These are phyloP conservation scores for Rosalia funebris DNA, from an alignment of 2,888 invertebrate genomes.

Conservation along the genomic window DNA sequence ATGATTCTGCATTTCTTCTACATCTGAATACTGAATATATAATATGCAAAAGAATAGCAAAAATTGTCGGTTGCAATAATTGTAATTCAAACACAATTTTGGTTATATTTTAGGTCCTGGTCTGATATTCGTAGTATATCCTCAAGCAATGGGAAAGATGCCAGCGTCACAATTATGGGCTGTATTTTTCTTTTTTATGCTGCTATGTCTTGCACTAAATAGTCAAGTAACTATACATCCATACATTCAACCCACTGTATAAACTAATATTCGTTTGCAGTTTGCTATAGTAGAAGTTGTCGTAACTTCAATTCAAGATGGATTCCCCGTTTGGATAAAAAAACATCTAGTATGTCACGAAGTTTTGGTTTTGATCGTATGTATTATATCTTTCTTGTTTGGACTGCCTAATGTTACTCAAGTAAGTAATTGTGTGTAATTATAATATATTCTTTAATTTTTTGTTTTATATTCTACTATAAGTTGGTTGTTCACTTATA, in stretches of 20 bases:
- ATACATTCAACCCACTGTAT: slow-evolving; percentile 1
- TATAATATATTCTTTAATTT: neutral
- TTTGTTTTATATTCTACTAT: too few species aligned
- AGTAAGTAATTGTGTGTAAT: slow-evolving; percentile 61
- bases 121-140: slow-evolving; percentile 89
- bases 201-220: slow-evolving; percentile 86
- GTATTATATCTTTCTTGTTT: slow-evolving; percentile 83
- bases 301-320: slow-evolving; percentile 92
- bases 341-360: slow-evolving; percentile 86
- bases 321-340: slow-evolving; percentile 88
- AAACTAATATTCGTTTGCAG: slow-evolving; percentile 66
- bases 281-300: slow-evolving; percentile 96
- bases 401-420: slow-evolving; percentile 90
- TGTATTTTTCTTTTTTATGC: slow-evolving; percentile 89
- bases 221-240: slow-evolving; percentile 74
- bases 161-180: slow-evolving; percentile 92
- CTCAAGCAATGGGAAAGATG: slow-evolving; percentile 93
- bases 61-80: too few species aligned
- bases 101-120: slow-evolving; percentile 76
- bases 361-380: slow-evolving; percentile 84
- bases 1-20: too few species aligned
- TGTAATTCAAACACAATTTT: too few species aligned
- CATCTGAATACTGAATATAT: too few species aligned
- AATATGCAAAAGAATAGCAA: too few species aligned
- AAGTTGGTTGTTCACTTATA: too few species aligned